Percentiles rank a stretch among this genome's conserved stretches.
phyloP scores from a whole-genome alignment of 2,888 invertebrate genomes.

The Rotaria macrura region DNA sequence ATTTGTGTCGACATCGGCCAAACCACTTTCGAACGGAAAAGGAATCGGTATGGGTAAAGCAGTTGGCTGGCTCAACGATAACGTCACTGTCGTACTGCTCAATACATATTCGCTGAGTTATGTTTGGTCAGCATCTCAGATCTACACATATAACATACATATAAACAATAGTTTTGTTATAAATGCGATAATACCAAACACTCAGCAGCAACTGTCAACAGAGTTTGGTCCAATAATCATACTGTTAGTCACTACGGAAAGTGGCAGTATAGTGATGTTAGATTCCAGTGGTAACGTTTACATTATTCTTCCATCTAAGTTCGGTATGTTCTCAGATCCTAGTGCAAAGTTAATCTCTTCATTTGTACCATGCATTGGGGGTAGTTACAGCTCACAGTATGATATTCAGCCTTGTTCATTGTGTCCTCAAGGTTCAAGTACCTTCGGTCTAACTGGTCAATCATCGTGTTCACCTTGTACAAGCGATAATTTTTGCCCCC shows the following conservation, averaged over 20 bases:
- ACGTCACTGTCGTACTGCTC: not conserved
- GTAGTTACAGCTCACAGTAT: not conserved
- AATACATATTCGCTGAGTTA: not conserved
- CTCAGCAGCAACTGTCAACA: not conserved
- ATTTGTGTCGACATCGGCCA: not conserved
- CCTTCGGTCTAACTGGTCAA: not conserved
- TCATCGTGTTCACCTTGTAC: not conserved
- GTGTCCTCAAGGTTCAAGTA: not conserved
- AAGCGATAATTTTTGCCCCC: not conserved
- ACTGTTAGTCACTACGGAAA: not conserved
- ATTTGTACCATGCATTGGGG: not conserved
- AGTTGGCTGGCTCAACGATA: not conserved
- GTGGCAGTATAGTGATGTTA: not conserved
- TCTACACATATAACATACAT: not conserved
- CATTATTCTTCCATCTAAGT: not conserved
- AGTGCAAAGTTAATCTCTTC: not conserved
- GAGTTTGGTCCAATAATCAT: not conserved
- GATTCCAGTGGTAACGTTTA: not conserved
- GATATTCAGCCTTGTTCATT: not conserved
- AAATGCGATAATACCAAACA: not conserved
- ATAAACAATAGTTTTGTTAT: not conserved
- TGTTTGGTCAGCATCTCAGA: not conserved
- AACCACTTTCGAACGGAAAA: not conserved
- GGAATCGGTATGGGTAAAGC: not conserved
- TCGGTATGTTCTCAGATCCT: not conserved